Evolutionary conservation across 2,797 vertebrate genomes (phyloP), one percentile per base, ranked within the genome.

Genomic region (Lepilemur septentrionalis): DNA sequence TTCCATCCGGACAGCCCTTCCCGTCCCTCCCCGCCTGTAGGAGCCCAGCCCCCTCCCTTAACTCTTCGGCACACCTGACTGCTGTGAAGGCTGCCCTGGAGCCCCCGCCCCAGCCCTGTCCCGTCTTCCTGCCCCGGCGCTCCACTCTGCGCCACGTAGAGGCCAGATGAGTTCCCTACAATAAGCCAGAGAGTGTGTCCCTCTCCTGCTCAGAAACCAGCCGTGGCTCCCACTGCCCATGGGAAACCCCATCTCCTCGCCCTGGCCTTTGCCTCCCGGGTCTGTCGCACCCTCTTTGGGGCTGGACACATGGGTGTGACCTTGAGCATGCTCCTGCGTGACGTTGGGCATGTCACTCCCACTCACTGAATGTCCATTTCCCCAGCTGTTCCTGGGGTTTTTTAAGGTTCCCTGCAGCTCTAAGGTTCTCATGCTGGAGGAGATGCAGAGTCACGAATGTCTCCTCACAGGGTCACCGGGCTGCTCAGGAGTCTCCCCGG

Each of bases 381-480:
- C 55, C 89, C 17, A 17, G 4, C n/a, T 57, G 14, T 35, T 7
- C 7, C 5, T 10, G 17, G 72, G 48, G 55, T 63, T 52, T 14
- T 70, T 72, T 50, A 28, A 30, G 50, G 55, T 8, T 38, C n/a
- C 50, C 12, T 5, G 5, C 1, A 1, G 43, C 57, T 7, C 38
- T 9, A 4, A 30, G 22, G 7, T 13, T 30, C 11, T 3, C 0
- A 55, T 2, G 30, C 22, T 2, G 28, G 25, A n/a, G 28, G 17
- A 63, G 32, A 55, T 0, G 0, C 35, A 13, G 14, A 2, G 0
- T 0, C 20, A 7, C 5, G 57, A 59, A 5, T 1, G 17, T 2
- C 46, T 52, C 8, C 6, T 11, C 50, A 0, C 5, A 0, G 13
- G 25, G 30, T 38, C 20, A 0, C 48, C 52, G 9, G 1, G 4